Evolutionary conservation across 2,797 vertebrate species (phyloP).

Genomic region (Sylvia borin): DNA sequence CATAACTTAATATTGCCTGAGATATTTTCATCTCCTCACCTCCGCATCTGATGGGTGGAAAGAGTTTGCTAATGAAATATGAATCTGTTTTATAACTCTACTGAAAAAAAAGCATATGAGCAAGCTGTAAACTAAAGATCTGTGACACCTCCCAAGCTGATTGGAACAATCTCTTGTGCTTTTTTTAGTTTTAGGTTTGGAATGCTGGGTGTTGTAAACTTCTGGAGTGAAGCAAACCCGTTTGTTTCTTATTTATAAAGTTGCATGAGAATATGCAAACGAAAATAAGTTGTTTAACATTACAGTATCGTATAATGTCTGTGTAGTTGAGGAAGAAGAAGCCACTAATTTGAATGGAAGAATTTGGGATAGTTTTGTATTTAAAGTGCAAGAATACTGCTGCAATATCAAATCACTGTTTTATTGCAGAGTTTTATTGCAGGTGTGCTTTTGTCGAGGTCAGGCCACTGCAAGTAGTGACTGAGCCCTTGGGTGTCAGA

Average conservation of each 20-base stretch:
- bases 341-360: neutral
- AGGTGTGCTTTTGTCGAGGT: neutral
- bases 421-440: neutral
- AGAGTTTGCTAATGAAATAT: neutral
- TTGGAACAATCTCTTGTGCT: neutral
- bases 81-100: neutral
- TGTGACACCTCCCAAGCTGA: neutral
- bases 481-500: neutral
- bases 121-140: neutral
- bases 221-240: neutral
- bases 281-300: neutral
- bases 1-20: neutral
- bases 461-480: neutral
- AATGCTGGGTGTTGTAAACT: neutral
- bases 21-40: neutral
- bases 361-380: neutral
- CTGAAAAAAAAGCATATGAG: neutral
- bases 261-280: neutral
- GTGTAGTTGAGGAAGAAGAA: neutral
- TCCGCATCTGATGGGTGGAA: neutral
- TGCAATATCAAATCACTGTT: neutral
- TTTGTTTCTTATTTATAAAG: neutral
- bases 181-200: neutral
- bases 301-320: fast-evolving
- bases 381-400: neutral